A percentile compares a stretch with the other conserved stretches of the same genome.
Conservation (phyloP, 2,113 vertebrate species). For the Irena cyanogastra region DNA sequence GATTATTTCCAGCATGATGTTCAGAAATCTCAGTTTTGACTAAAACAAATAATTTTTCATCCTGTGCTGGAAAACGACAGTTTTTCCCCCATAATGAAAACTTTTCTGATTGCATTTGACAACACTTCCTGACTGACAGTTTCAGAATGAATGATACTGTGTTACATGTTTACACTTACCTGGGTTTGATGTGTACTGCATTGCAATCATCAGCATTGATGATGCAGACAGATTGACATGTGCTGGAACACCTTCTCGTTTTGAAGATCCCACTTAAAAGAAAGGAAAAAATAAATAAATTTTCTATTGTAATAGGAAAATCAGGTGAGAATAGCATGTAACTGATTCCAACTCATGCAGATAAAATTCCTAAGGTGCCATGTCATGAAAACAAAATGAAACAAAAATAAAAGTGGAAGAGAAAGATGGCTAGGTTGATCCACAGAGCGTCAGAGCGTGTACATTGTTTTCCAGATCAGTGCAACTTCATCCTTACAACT, state of each 20-base stretch:
- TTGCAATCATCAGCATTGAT: constrained; percentile 99
- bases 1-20: background rate
- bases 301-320: background rate
- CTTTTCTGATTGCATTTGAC: background rate
- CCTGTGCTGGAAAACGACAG: background rate
- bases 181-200: constrained; percentile 98
- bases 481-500: background rate
- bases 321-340: background rate
- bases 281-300: background rate
- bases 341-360: background rate
- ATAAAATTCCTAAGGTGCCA: background rate
- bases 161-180: constrained; percentile 69
- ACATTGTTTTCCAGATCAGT: background rate
- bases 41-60: background rate
- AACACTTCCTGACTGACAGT: background rate
- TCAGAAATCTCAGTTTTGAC: background rate
- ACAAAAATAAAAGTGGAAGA: background rate
- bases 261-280: constrained; percentile 90
- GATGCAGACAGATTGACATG: constrained; percentile 97
- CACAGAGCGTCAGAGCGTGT: rapidly evolving
- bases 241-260: constrained; percentile 91
- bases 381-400: background rate
- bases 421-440: background rate
- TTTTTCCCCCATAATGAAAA: background rate
- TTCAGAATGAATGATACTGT: background rate